Percentiles rank a stretch among this genome's conserved stretches.
Evolutionary conservation across 2,888 invertebrate species (phyloP).

Genomic region (Zelleria hepariella): DNA sequence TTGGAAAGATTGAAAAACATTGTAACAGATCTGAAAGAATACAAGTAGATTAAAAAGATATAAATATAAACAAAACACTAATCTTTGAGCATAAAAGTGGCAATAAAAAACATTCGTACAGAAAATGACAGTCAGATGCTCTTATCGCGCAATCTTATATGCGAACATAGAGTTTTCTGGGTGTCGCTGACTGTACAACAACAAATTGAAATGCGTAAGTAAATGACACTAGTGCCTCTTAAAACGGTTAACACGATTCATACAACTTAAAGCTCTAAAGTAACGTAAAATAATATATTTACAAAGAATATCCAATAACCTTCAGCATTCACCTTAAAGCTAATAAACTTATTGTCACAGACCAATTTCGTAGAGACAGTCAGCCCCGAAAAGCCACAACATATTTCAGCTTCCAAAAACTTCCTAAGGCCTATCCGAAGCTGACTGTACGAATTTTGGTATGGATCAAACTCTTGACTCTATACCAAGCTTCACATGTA

Average conservation of each 20-base stretch:
- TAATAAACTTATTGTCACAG: background rate
- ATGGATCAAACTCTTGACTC: background rate
- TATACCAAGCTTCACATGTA: background rate
- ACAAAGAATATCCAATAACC: slow-evolving; percentile 48
- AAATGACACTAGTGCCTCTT: background rate
- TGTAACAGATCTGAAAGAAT: background rate
- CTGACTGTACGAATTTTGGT: background rate
- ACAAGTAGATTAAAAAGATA: background rate
- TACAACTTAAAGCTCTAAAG: background rate
- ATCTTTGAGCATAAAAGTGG: background rate
- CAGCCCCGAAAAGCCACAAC: background rate
- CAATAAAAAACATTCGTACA: too few species aligned
- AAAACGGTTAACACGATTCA: background rate
- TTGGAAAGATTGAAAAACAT: background rate
- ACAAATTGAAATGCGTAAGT: background rate
- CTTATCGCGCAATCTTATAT: too few species aligned
- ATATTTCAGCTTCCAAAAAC: too few species aligned
- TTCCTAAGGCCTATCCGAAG: background rate
- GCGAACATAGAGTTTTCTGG: too few species aligned
- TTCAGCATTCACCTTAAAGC: slow-evolving; percentile 20
- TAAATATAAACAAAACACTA: background rate
- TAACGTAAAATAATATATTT: slow-evolving; percentile 49
- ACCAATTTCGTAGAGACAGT: background rate
- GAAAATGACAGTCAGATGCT: too few species aligned
- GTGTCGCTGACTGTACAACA: too few species aligned